Base-by-base conservation (phyloP, 2,113 vertebrate species). In the Pseudopodoces humilis region DNA sequence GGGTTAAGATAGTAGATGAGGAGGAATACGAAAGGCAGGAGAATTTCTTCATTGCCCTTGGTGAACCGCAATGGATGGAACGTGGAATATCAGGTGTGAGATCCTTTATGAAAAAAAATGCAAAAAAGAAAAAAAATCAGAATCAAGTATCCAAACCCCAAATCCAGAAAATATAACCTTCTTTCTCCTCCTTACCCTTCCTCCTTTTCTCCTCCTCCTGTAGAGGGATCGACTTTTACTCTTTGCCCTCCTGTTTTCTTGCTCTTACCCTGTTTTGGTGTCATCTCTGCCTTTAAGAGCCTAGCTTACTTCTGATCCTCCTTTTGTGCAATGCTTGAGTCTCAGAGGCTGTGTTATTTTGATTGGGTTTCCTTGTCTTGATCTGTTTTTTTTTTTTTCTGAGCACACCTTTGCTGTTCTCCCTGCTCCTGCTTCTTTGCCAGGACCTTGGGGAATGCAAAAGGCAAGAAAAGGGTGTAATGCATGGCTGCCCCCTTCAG, bases 11-110 rank as follows among this genome's bases (percentile, higher is more conserved):
- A 98, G 98, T 99, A 98, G 99, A 99, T 98, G 99, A 99, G 98
- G 99, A 99, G 98, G 99, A 99, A 97, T 99, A 99, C 98, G 99
- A 99, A 98, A 99, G 99, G 98, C 99, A 99, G 98, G 99, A 99
- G 98, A 99, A 99, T 99, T 99, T 99, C 99, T 99, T 99, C 98
- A 98, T 99, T 99, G 99, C 98, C 98, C 99, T 99, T 98, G 99
- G 99, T 97, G 99, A 99, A 98, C 99, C 99, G 98, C 98, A 98
- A 97, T 98, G 98, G 98, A 98, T 98, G 98, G 98, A 98, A 98
- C 98, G 98, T 98, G 98, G 98, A 98, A 98, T 98, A 98, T 98
- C 98, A 98, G 98, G 98, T 98, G 98, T 98, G 98, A 98, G 98
- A 98, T 96, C 83, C 96, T 95, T 96, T 95, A 96, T 92, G 90